Evolutionary conservation across 2,113 vertebrate species (phyloP), one percentile per base, ranked within the genome.

Genomic region (Hydrolagus affinis): DNA sequence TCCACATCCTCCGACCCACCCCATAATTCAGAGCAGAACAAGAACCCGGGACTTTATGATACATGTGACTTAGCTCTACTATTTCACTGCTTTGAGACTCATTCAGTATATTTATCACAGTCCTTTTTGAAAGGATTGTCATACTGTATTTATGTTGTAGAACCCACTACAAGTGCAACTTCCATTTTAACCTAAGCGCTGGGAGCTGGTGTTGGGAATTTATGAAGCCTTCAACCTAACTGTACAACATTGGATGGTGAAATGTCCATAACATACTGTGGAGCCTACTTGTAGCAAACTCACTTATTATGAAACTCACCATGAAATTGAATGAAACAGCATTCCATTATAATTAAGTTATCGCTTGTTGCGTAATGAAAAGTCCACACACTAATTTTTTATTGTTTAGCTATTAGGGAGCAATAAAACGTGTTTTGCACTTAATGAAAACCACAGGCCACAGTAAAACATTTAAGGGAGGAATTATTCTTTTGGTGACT

Each of bases 391-490:
- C 57, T 25, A 2, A 78, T 62, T 78, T 62, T 14, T 23, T 23
- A 57, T 78, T 78, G 23, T 78, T 78, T 62, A 62, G 25, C 11
- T 78, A 25, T 60, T 78, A 62, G 28, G 59, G 76, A 62, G 28
- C 57, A 78, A 78, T 60, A n/a, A 28, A 30, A 30, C 15, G 70
- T 30, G 30, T 28, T 30, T 30, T 30, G 23, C 70, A 72, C 11
- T 25, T 72, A 72, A 72, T 72, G 70, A n/a, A 74, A 60, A 60
- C 57, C 23, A 25, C 56, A 25, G 76, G 8, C 57, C 62, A 14
- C 56, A 78, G n/a, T 25, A 78, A 62, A 78, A n/a, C 76, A 62
- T 78, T 73, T 78, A 78, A 23, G 56, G n/a, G 25, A 78, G 44
- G 44, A 78, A 78, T 78, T 15, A 78, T 62, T 59, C 23, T 4